These are phyloP conservation scores for Chalcosyrphus nemorum DNA, from an alignment of 2,888 invertebrate species.

Conservation along the genomic window DNA sequence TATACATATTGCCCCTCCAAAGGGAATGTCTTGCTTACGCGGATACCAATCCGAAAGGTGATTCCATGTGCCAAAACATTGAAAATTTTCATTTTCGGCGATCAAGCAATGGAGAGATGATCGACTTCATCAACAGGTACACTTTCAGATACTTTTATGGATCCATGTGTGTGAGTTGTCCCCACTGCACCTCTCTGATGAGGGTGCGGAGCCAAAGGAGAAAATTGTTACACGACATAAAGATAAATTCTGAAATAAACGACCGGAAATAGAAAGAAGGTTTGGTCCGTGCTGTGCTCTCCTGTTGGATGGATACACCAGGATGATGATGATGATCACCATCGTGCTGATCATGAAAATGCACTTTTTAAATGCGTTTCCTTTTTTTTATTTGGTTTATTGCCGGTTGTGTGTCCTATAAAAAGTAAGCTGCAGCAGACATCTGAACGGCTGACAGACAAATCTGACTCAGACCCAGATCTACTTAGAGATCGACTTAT, in stretches of 20 bases:
- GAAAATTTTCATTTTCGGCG: constrained; percentile 56
- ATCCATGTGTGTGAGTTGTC: constrained; percentile 17
- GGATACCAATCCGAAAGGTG: constrained; percentile 31
- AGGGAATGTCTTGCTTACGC: constrained; percentile 46
- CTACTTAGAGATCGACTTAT: constrained; percentile 8
- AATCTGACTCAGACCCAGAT: constrained; percentile 42
- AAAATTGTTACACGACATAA: constrained; percentile 70
- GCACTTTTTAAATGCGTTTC: constrained; percentile 9
- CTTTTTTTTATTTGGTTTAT: neutral
- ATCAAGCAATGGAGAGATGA: constrained; percentile 39
- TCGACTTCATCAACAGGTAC: constrained; percentile 62
- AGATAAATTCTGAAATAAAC: constrained; percentile 70
- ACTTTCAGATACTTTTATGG: constrained; percentile 9
- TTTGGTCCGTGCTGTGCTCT: constrained; percentile 39
- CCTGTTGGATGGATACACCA: constrained; percentile 6
- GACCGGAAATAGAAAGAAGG: constrained; percentile 71
- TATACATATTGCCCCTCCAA: too few relatives aligned
- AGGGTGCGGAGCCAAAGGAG: constrained; percentile 62
- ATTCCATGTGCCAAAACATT: constrained; percentile 55
- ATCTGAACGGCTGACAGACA: constrained; percentile 50
- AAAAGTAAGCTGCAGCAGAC: constrained; percentile 1
- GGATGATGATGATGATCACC: constrained; percentile 42
- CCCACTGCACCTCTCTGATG: constrained; percentile 26
- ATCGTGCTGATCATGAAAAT: constrained; percentile 40
- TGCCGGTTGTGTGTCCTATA: neutral